These are phyloP conservation scores for Amblyopsis rosae DNA, from an alignment of 2,113 vertebrate genomes.

Conservation along the genomic window DNA sequence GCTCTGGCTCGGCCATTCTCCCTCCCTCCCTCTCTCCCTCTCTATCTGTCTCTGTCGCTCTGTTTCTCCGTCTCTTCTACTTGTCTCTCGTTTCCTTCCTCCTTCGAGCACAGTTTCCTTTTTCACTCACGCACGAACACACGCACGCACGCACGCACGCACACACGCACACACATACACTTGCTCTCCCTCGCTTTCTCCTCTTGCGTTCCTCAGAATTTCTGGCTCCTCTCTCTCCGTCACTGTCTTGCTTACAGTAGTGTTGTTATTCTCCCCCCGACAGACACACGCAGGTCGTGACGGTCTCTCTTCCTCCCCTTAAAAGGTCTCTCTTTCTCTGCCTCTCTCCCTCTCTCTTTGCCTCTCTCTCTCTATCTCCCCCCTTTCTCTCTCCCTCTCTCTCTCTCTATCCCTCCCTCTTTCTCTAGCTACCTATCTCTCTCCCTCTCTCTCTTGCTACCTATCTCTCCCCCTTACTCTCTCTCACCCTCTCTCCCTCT, in stretches of 20 bases:
- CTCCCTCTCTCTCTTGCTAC: background rate
- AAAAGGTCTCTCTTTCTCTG: constrained; percentile 21
- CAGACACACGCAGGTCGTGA: background rate
- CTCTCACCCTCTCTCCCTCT: constrained; percentile 1
- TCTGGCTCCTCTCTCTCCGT: background rate
- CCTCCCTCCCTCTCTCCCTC: constrained; percentile 29
- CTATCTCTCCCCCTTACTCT: background rate
- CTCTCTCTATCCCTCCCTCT: constrained; percentile 2
- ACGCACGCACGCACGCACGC: background rate
- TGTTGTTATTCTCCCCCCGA: background rate
- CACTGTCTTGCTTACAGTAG: constrained; percentile 3
- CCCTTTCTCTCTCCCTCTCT: constrained; percentile 13
- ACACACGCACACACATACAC: constrained; percentile 10
- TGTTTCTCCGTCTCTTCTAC: background rate
- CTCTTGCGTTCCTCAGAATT: background rate
- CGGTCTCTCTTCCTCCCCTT: background rate
- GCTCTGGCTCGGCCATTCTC: constrained; percentile 71
- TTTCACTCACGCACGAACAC: constrained; percentile 28
- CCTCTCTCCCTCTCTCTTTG: constrained; percentile 5
- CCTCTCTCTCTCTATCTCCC: background rate
- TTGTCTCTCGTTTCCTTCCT: constrained; percentile 26
- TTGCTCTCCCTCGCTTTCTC: background rate
- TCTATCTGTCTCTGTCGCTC: background rate
- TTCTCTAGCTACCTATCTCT: background rate
- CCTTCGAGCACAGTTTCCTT: constrained; percentile 28